Evolutionary conservation across 2,113 vertebrate species (phyloP).

Genomic region (Amphilophus citrinellus): DNA sequence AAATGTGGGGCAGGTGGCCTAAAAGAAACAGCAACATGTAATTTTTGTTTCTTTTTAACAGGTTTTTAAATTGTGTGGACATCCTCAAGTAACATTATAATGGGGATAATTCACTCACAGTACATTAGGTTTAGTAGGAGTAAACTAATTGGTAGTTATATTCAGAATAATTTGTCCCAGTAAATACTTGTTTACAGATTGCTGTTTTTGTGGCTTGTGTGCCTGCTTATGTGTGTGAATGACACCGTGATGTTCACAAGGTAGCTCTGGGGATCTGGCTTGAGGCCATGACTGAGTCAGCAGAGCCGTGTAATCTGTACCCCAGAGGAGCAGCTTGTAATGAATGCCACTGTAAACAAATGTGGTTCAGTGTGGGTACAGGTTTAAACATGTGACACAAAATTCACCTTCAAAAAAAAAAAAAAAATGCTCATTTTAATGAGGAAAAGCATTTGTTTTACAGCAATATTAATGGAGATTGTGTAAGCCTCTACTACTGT

Average conservation of each 20-base stretch:
- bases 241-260: constrained; percentile 24
- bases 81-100: not conserved
- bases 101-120: not conserved
- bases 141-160: not conserved
- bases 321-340: constrained; percentile 33
- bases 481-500: too few relatives aligned
- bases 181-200: not conserved
- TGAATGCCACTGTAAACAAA: constrained; percentile 30
- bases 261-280: constrained; percentile 39
- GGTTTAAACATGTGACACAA: not conserved
- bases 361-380: not conserved
- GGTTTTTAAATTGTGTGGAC: not conserved
- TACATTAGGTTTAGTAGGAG: not conserved
- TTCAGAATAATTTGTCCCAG: not conserved
- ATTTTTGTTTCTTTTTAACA: not conserved
- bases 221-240: not conserved
- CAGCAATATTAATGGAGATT: not conserved
- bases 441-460: not conserved
- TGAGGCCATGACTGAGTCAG: constrained; percentile 56
- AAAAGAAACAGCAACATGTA: not conserved
- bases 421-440: not conserved
- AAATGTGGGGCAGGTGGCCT: constrained; percentile 6
- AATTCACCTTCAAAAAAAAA: not conserved
- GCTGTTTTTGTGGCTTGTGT: not conserved
- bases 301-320: constrained; percentile 38